Percentiles rank a stretch among this genome's conserved stretches.
Evolutionary conservation across 1,140 invertebrate species (phyloP).

Genomic region (Palaemon carinicauda): DNA sequence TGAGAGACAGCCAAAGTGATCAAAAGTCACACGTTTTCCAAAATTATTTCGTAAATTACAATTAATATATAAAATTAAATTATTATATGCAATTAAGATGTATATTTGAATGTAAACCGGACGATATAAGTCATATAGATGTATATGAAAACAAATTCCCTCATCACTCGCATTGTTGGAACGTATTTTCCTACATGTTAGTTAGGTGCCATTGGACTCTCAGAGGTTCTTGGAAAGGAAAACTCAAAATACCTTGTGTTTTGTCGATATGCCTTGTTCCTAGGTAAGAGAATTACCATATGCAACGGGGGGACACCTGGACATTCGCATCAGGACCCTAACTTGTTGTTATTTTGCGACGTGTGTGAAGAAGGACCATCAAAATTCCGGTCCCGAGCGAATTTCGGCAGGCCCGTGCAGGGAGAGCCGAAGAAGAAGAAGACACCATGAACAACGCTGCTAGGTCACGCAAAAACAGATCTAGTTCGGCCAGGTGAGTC

Average conservation of each 20-base stretch:
- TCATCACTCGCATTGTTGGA: conserved; percentile 18
- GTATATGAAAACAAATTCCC: background rate
- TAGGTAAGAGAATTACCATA: conserved; percentile 7
- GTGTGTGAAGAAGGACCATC: conserved; percentile 47
- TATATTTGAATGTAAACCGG: background rate
- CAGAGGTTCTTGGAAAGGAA: background rate
- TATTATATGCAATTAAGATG: background rate
- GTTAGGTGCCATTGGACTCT: conserved; percentile 56
- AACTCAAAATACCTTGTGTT: conserved; percentile 18
- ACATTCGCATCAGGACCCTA: background rate
- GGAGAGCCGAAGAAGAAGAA: conserved; percentile 46
- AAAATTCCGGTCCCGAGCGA: conserved; percentile 58
- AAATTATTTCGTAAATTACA: no score
- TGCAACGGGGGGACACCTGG: conserved; percentile 2
- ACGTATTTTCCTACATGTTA: conserved; percentile 57
- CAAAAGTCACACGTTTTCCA: background rate
- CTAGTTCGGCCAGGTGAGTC: conserved; percentile 44
- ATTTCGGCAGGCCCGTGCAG: conserved; percentile 57
- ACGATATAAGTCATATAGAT: background rate
- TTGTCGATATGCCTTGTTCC: conserved; percentile 38
- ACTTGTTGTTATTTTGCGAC: conserved; percentile 28
- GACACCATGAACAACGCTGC: conserved; percentile 39
- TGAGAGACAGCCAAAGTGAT: background rate
- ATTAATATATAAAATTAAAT: background rate
- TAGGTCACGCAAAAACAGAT: conserved; percentile 45